Evolutionary conservation across 92 coral and sea anemone species (phyloP).

Genomic region (Zoanthus sansibaricus): DNA sequence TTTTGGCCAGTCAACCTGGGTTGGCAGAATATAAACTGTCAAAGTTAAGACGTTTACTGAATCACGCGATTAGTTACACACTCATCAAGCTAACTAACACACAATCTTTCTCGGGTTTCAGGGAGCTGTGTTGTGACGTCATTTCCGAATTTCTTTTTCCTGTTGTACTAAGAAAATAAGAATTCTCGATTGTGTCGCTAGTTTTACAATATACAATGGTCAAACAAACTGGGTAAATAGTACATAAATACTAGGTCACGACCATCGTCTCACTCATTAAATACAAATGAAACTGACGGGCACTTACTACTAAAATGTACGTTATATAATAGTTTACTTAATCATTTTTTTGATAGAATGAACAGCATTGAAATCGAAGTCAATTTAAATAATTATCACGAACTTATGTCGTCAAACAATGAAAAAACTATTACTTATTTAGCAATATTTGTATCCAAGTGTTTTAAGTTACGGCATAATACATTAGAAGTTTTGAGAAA

Average conservation of each 20-base stretch:
- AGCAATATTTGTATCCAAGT: background rate
- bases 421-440: background rate
- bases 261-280: background rate
- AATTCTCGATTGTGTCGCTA: too few species aligned
- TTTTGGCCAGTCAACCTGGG: conserved; percentile 25
- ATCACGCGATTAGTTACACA: too few species aligned
- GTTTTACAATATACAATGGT: too few species aligned
- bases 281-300: background rate
- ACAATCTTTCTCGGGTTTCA: too few species aligned
- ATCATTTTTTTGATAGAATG: background rate
- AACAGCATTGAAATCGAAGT: background rate
- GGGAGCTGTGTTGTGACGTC: too few species aligned
- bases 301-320: background rate
- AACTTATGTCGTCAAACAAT: background rate
- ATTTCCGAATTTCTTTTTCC: too few species aligned
- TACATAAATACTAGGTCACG: too few species aligned
- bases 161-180: too few species aligned
- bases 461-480: background rate
- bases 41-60: too few species aligned
- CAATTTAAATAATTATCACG: background rate
- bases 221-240: too few species aligned
- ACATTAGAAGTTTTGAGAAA: background rate
- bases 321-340: background rate
- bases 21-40: background rate
- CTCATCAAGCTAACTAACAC: too few species aligned